Evolutionary conservation across 1,140 invertebrate species (phyloP).

Genomic region (Polyergus mexicanus): DNA sequence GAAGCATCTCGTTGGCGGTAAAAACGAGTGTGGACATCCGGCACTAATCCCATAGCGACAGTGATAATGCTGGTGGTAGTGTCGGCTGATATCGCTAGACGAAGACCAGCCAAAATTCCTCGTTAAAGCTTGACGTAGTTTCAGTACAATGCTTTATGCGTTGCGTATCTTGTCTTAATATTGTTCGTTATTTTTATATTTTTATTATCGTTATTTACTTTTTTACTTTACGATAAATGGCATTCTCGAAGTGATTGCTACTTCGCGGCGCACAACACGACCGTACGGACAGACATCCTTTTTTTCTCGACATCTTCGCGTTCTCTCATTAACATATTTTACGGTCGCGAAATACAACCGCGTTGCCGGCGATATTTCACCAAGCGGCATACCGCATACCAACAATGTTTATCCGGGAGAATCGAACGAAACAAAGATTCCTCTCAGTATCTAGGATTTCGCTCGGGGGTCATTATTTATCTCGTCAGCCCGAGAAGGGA

Average conservation of each 20-base stretch:
- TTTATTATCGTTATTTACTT: slow-evolving; percentile 48
- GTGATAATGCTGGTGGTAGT: not conserved
- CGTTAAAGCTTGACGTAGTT: slow-evolving; percentile 7
- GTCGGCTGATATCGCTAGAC: not conserved
- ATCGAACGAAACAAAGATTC: slow-evolving; percentile 39
- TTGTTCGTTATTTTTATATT: slow-evolving; percentile 28
- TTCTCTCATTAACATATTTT: slow-evolving; percentile 17
- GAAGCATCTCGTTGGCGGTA: slow-evolving; percentile 64
- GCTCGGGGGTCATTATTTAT: slow-evolving; percentile 29
- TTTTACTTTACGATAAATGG: slow-evolving; percentile 24
- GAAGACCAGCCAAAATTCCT: not conserved
- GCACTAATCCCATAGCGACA: slow-evolving; percentile 53
- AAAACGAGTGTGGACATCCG: slow-evolving; percentile 77
- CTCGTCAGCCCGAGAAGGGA: slow-evolving; percentile 18
- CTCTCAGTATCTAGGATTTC: slow-evolving; percentile 23
- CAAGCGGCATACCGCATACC: not conserved
- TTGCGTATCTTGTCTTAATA: slow-evolving; percentile 35
- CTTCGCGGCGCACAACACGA: not conserved
- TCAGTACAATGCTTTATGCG: not conserved
- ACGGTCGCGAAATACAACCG: not conserved
- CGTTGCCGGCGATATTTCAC: slow-evolving; percentile 9
- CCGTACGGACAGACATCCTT: not conserved
- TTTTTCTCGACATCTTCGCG: not conserved
- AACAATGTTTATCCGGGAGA: not conserved
- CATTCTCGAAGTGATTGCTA: not conserved